Evolutionary conservation across 2,888 invertebrate species (phyloP).

Genomic region (Melikaiella ostensackeni): DNA sequence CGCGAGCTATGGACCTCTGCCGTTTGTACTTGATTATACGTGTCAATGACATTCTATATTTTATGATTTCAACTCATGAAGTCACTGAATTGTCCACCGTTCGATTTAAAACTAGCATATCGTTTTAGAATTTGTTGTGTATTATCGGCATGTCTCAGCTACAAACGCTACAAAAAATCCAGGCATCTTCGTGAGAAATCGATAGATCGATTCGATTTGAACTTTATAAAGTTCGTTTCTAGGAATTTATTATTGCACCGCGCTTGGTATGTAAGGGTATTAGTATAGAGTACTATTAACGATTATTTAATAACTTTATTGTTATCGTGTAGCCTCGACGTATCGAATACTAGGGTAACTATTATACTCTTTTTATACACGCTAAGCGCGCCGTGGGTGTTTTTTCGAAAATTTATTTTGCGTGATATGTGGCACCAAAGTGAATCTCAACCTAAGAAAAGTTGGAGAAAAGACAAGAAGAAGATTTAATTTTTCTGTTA

Average conservation of each 20-base stretch:
- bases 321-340: constrained; percentile 31
- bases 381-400: constrained; percentile 5
- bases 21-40: constrained; percentile 33
- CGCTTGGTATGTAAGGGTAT: constrained; percentile 38
- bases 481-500: no score
- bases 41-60: constrained; percentile 28
- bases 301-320: constrained; percentile 36
- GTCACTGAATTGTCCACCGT: neutral
- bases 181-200: constrained; percentile 21
- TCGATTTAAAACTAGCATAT: constrained; percentile 18
- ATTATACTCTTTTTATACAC: constrained; percentile 30
- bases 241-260: constrained; percentile 29
- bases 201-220: constrained; percentile 19
- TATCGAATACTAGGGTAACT: constrained; percentile 26
- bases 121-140: constrained; percentile 30
- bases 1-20: constrained; percentile 16
- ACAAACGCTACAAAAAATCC: constrained; percentile 20
- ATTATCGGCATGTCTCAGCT: constrained; percentile 24
- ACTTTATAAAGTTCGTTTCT: constrained; percentile 34
- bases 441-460: neutral
- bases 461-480: neutral
- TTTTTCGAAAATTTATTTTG: neutral
- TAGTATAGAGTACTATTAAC: constrained; percentile 23
- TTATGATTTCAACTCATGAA: constrained; percentile 13
- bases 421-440: neutral